Conservation (phyloP, 2,888 invertebrate species). For the Agrotis clavis region DNA sequence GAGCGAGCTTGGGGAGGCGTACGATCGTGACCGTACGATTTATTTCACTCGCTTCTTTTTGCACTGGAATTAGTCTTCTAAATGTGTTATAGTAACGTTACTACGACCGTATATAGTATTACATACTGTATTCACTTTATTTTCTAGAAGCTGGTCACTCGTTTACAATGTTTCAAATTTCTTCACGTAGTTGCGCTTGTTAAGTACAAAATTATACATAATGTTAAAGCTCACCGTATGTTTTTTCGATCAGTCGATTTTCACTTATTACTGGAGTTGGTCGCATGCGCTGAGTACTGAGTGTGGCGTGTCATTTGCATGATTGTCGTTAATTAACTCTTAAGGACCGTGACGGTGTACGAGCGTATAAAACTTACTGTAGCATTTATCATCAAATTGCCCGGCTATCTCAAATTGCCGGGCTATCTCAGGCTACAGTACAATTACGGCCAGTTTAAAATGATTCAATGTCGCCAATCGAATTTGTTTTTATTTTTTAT, state of each 20-base stretch:
- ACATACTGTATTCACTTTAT: neutral
- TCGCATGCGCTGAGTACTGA: conserved; percentile 61
- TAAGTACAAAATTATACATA: conserved; percentile 65
- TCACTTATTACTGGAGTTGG: conserved; percentile 61
- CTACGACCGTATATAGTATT: neutral
- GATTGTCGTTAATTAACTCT: conserved; percentile 82
- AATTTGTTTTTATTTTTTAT: conserved; percentile 54
- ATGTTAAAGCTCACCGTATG: conserved; percentile 48
- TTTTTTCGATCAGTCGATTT: conserved; percentile 62
- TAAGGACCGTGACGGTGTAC: conserved; percentile 81
- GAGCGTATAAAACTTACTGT: conserved; percentile 68
- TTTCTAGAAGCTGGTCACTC: conserved; percentile 39
- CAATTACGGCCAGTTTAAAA: conserved; percentile 76
- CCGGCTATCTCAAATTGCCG: conserved; percentile 76
- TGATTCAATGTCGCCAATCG: conserved; percentile 72
- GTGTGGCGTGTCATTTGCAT: conserved; percentile 78
- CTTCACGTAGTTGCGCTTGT: conserved; percentile 61
- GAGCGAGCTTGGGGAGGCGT: conserved; percentile 62
- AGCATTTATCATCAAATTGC: conserved; percentile 80
- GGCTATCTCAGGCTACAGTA: conserved; percentile 68
- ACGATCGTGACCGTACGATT: conserved; percentile 55
- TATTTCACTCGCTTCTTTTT: conserved; percentile 50
- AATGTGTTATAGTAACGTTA: conserved; percentile 31
- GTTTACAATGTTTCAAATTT: conserved; percentile 56
- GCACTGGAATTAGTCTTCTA: conserved; percentile 52